Percentiles rank a stretch among this genome's conserved stretches.
Evolutionary conservation across 2,797 vertebrate genomes (phyloP).

Genomic region (Australoheros facetus): DNA sequence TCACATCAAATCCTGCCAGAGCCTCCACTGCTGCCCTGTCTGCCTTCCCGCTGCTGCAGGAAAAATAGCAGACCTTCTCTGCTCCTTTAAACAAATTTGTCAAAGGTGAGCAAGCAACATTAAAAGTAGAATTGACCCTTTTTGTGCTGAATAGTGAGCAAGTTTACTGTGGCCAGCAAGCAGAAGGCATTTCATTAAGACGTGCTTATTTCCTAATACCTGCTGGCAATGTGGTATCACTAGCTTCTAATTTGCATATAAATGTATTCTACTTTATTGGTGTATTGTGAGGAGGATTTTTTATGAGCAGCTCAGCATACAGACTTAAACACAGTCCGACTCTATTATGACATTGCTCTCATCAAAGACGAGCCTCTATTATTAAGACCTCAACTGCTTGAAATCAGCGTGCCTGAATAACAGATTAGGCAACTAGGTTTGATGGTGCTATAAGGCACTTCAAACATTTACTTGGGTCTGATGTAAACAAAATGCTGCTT

Average conservation of each 20-base stretch:
- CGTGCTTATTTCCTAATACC: conserved; percentile 64
- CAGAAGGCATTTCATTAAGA: conserved; percentile 68
- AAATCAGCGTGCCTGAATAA: conserved; percentile 30
- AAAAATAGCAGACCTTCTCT: conserved; percentile 12
- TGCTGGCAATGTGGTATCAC: conserved; percentile 57
- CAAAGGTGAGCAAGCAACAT: conserved; percentile 65
- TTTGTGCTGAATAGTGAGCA: conserved; percentile 43
- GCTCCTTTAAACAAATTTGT: conserved; percentile 51
- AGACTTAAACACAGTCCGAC: conserved; percentile 52
- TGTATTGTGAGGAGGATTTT: conserved; percentile 61
- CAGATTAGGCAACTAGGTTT: conserved; percentile 38
- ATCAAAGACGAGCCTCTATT: conserved; percentile 50
- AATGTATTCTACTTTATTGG: conserved; percentile 61
- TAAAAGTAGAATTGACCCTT: conserved; percentile 46
- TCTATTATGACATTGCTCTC: conserved; percentile 55
- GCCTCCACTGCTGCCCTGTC: conserved; percentile 8
- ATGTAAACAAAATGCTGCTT: conserved; percentile 51
- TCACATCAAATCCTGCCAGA: conserved; percentile 39
- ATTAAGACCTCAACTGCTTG: conserved; percentile 43
- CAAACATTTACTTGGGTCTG: conserved; percentile 41
- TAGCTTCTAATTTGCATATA: conserved; percentile 63
- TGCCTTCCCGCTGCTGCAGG: conserved; percentile 9
- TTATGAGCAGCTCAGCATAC: conserved; percentile 46
- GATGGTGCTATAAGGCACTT: conserved; percentile 38
- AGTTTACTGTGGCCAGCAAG: conserved; percentile 38